Base-by-base conservation (phyloP, 2,888 invertebrate genomes). In the Morpho achilles region DNA sequence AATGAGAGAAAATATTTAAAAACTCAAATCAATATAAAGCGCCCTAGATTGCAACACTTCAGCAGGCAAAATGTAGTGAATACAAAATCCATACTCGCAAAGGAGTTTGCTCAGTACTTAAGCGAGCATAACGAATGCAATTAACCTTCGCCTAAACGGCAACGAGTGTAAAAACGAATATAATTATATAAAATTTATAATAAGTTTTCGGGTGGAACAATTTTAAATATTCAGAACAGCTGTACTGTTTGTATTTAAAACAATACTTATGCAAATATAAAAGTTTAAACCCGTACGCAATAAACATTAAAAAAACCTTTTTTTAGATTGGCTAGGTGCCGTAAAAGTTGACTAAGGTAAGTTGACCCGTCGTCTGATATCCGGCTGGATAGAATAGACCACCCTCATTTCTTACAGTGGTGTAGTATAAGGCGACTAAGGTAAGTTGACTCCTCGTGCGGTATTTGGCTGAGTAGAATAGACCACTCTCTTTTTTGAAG, bases 101-200 rank as follows among this genome's bases (percentile, higher is more conserved):
- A 59, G 54, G 59, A 59, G 51, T 62, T 62, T 59, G 46, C 59
- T 51, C 44, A 57, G 62, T 53, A 55, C 59, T 57, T 59, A 62
- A 62, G 59, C 59, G 57, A 62, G 59, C 62, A 57, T 62, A 62
- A 62, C 62, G 59, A 62, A 59, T 59, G 62, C 62, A 62, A 62
- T 62, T 62, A 62, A 44, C 56, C 54, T 62, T 48, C 44, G 56
- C 48, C 56, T 56, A 54, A 62, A 53, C 54, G 56, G 46, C 56
- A 59, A 47, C 53, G 50, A 56, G 50, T 42, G 50, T 23, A 51
- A 59, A 49, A 59, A 50, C 49, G 56, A 54, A 53, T 50, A 47
- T 46, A 9, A 44, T 56, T 56, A 53, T 58, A 50, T 42, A 23
- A 32, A 50, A 59, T 50, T 47, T 22, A 50, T 41, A 54, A 45